A percentile compares a stretch with the other conserved stretches of the same genome.
These are phyloP conservation scores for Batillaria attramentaria DNA, from an alignment of 1,140 invertebrate species.

Conservation along the genomic window DNA sequence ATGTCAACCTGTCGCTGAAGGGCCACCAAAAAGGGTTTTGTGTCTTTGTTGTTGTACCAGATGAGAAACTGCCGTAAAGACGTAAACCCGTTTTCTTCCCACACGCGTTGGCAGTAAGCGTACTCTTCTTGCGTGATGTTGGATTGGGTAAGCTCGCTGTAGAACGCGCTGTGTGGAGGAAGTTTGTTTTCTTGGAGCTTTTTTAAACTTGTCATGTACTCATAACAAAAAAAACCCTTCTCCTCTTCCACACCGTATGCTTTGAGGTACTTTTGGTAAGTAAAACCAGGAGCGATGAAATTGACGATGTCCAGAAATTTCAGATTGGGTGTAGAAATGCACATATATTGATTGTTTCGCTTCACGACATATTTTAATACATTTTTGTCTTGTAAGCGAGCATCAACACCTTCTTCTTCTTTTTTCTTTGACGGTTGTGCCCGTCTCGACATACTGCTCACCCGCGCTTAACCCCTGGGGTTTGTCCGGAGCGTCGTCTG, in stretches of 20 bases:
- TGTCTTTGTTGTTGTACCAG: conserved; percentile 48
- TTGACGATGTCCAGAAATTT: conserved; percentile 43
- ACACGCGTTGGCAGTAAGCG: conserved; percentile 30
- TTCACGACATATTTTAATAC: conserved; percentile 37
- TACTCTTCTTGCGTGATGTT: conserved; percentile 40
- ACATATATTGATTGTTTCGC: no score
- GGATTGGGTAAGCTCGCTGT: conserved; percentile 27
- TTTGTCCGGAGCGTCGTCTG: no score
- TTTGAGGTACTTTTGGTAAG: conserved; percentile 39
- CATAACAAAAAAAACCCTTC: conserved; percentile 49
- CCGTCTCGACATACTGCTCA: no score
- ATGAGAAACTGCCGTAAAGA: conserved; percentile 42
- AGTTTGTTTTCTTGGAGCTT: conserved; percentile 33
- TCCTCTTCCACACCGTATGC: conserved; percentile 41
- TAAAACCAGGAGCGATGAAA: conserved; percentile 41
- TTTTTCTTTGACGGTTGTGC: background rate
- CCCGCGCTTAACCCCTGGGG: no score
- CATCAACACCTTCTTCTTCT: background rate
- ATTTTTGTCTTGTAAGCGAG: background rate
- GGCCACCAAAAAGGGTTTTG: conserved; percentile 37
- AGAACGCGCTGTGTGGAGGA: conserved; percentile 36
- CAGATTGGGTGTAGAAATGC: conserved; percentile 32
- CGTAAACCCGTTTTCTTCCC: conserved; percentile 40
- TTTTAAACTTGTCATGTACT: conserved; percentile 34
- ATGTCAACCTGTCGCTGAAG: conserved; percentile 35